Evolutionary conservation across 2,797 vertebrate species (phyloP).

Genomic region (Poliocrania exsul): DNA sequence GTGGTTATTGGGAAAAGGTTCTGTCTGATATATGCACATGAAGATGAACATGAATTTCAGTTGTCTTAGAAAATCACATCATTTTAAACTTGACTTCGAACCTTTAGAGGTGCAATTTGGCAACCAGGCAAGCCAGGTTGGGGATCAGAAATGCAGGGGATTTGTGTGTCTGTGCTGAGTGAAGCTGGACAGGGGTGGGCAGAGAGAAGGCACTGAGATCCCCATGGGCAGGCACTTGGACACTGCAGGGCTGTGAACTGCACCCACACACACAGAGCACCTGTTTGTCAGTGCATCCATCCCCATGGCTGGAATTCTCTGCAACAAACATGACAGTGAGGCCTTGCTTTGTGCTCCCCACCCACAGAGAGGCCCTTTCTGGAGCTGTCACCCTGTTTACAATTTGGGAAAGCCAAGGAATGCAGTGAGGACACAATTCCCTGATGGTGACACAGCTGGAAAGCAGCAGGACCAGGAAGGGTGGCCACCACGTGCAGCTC

Average conservation of each 20-base stretch:
- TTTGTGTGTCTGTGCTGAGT: background rate
- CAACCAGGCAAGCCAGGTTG: background rate
- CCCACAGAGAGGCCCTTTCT: background rate
- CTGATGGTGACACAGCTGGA: background rate
- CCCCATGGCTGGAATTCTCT: background rate
- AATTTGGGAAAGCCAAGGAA: background rate
- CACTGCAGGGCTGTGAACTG: background rate
- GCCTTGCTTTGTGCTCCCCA: background rate
- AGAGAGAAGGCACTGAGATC: background rate
- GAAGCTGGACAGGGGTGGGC: background rate
- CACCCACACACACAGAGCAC: fast-evolving
- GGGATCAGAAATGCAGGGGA: background rate
- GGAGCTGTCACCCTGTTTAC: background rate
- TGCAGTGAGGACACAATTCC: background rate
- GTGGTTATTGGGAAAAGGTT: background rate
- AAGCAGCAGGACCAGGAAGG: background rate
- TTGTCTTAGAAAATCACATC: background rate
- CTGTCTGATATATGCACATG: background rate
- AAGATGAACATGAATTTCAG: background rate
- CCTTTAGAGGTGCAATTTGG: background rate
- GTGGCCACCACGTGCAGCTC: background rate
- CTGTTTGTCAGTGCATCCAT: fast-evolving
- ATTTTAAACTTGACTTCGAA: background rate
- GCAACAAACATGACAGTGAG: background rate
- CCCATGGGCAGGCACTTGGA: fast-evolving